Percentiles rank a stretch among this genome's conserved stretches.
Evolutionary conservation across 1,140 invertebrate genomes (phyloP).

Genomic region (Nasonia vitripennis): DNA sequence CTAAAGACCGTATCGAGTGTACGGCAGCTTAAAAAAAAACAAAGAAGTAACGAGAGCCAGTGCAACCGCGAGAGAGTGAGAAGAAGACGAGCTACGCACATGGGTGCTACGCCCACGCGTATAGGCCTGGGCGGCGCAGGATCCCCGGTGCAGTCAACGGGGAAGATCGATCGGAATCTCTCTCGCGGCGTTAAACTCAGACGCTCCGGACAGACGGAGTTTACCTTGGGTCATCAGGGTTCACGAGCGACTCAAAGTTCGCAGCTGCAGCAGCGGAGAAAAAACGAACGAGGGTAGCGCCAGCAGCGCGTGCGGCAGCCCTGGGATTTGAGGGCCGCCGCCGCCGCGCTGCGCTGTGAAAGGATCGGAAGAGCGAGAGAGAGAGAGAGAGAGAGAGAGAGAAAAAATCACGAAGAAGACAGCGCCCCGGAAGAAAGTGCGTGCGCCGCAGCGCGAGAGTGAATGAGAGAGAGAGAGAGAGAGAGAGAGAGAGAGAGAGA

Average conservation of each 20-base stretch:
- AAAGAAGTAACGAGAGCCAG: neutral
- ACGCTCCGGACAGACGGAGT: neutral
- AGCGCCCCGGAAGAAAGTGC: slow-evolving; percentile 1
- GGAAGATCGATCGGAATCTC: slow-evolving; percentile 34
- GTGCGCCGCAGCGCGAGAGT: slow-evolving; percentile 22
- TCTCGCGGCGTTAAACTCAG: neutral
- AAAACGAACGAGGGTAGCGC: neutral
- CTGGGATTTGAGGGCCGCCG: neutral
- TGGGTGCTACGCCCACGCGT: neutral
- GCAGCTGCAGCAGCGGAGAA: neutral
- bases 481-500: slow-evolving; percentile 31
- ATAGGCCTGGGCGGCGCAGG: neutral
- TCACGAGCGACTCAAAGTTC: slow-evolving; percentile 18
- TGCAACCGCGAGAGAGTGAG: neutral
- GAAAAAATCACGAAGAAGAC: slow-evolving; percentile 29
- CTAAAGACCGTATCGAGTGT: too few relatives aligned
- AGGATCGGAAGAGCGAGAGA: neutral
- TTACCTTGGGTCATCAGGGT: slow-evolving; percentile 37
- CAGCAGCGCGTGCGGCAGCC: neutral
- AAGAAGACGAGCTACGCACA: neutral
- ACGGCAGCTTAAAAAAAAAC: neutral
- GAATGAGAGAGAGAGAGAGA: slow-evolving; percentile 36
- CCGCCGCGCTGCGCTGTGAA: neutral
- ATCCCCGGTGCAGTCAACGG: neutral
- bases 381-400: neutral